These are phyloP conservation scores for Nomada fabriciana DNA, from an alignment of 2,888 invertebrate genomes.

Conservation along the genomic window DNA sequence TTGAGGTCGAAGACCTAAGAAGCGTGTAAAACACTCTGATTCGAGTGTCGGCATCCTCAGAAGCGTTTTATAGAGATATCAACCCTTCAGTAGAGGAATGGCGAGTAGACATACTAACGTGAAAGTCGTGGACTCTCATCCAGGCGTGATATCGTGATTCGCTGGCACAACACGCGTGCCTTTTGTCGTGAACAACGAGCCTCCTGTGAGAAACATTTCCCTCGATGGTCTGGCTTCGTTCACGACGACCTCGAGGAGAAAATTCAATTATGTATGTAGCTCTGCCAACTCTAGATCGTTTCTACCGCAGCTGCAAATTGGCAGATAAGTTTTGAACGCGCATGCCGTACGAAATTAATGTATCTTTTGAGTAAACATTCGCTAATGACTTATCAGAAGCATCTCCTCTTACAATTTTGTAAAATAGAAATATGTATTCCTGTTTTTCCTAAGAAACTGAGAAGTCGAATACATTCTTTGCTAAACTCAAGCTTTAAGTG, in stretches of 20 bases:
- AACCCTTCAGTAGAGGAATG: conserved; percentile 26
- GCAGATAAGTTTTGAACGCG: conserved; percentile 56
- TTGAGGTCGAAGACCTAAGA: conserved; percentile 49
- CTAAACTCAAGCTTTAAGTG: too few relatives aligned
- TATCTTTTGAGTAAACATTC: neutral
- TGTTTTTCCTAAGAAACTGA: too few relatives aligned
- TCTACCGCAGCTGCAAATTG: conserved; percentile 68
- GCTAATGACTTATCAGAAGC: neutral
- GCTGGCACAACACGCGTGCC: conserved; percentile 61
- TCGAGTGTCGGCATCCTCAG: conserved; percentile 41
- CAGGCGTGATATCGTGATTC: conserved; percentile 72
- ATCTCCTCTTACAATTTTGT: too few relatives aligned
- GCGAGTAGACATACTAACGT: conserved; percentile 21
- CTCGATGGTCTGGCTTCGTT: conserved; percentile 57
- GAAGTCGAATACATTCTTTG: too few relatives aligned
- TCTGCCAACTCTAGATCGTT: conserved; percentile 58
- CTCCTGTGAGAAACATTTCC: conserved; percentile 70
- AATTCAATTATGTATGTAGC: conserved; percentile 75
- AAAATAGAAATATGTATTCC: too few relatives aligned
- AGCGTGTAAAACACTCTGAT: conserved; percentile 23
- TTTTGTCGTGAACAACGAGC: conserved; percentile 78
- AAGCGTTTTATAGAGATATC: conserved; percentile 32
- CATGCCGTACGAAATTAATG: neutral
- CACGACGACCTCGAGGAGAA: conserved; percentile 74
- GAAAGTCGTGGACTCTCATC: conserved; percentile 59